phyloP scores from a whole-genome alignment of 1,140 invertebrate species.

The Hesperophylax magnus region DNA sequence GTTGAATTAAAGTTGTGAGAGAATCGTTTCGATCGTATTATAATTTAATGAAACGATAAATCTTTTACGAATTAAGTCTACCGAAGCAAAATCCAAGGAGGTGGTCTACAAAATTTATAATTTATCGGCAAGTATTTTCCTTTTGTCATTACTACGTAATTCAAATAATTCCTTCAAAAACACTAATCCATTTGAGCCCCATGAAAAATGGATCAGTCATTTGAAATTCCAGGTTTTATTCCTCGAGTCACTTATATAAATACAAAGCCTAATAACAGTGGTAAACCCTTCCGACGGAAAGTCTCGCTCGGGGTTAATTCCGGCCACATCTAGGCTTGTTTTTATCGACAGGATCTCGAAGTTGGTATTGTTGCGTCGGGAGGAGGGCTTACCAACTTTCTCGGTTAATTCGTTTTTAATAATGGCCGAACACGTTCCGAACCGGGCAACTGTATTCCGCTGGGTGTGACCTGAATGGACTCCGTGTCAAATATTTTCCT shows the following conservation, averaged over 20 bases:
- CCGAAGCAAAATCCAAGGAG: too few species aligned
- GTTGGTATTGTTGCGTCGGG: constrained; percentile 12
- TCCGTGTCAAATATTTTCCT: constrained; percentile 5
- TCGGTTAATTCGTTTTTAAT: constrained; percentile 45
- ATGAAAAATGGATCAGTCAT: too few species aligned
- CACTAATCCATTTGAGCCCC: constrained; percentile 3
- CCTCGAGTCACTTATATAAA: too few species aligned
- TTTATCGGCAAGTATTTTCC: too few species aligned
- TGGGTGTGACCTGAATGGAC: constrained; percentile 29
- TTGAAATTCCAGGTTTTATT: too few species aligned
- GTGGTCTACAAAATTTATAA: too few species aligned
- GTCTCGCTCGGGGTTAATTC: not conserved
- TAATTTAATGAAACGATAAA: too few species aligned
- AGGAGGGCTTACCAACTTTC: constrained; percentile 23
- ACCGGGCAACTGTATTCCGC: constrained; percentile 13
- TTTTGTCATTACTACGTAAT: not conserved
- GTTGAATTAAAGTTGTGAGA: too few species aligned
- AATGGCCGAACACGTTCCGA: constrained; percentile 35
- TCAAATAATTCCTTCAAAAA: not conserved
- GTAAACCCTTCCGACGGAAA: not conserved
- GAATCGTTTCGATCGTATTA: too few species aligned
- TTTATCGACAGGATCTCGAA: constrained; percentile 33
- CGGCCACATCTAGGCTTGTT: not conserved
- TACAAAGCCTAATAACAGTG: too few species aligned
- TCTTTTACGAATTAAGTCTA: too few species aligned